These are phyloP conservation scores for Oscheius sp. DNA, from an alignment of 1,140 invertebrate genomes.

Conservation along the genomic window DNA sequence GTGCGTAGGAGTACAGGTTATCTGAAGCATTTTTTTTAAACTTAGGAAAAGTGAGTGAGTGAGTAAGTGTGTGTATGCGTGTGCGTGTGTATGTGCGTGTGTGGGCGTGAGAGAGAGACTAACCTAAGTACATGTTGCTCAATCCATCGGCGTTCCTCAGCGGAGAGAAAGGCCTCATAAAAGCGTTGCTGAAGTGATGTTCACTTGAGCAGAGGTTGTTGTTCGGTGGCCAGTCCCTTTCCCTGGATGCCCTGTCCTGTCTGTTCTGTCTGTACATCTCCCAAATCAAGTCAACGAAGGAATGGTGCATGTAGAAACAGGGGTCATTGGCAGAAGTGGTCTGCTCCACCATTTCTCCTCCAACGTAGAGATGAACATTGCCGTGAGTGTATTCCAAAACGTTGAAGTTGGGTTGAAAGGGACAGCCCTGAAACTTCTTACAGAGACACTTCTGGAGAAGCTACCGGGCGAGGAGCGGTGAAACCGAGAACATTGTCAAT, in stretches of 20 bases:
- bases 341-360: slow-evolving; percentile 45
- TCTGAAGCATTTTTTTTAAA: too few relatives aligned
- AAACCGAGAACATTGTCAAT: slow-evolving; percentile 26
- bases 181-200: slow-evolving; percentile 48
- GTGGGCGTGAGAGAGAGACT: background rate
- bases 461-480: slow-evolving; percentile 10
- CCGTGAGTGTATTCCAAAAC: slow-evolving; percentile 53
- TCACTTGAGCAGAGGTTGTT: slow-evolving; percentile 40
- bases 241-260: slow-evolving; percentile 43
- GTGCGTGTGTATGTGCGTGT: too few relatives aligned
- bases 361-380: slow-evolving; percentile 55
- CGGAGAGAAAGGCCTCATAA: slow-evolving; percentile 41
- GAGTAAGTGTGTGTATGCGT: too few relatives aligned
- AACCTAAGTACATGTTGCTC: slow-evolving; percentile 14
- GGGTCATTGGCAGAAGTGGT: slow-evolving; percentile 60
- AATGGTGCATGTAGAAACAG: slow-evolving; percentile 56
- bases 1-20: slow-evolving; percentile 54
- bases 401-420: slow-evolving; percentile 31
- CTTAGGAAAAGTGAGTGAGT: too few relatives aligned
- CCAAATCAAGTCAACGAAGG: slow-evolving; percentile 61
- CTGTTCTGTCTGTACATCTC: slow-evolving; percentile 43
- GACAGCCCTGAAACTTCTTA: slow-evolving; percentile 31
- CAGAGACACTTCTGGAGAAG: background rate
- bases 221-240: slow-evolving; percentile 45
- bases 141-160: slow-evolving; percentile 42